Base-by-base conservation (phyloP, 2,113 vertebrate species). In the Leptobrachium leishanense region DNA sequence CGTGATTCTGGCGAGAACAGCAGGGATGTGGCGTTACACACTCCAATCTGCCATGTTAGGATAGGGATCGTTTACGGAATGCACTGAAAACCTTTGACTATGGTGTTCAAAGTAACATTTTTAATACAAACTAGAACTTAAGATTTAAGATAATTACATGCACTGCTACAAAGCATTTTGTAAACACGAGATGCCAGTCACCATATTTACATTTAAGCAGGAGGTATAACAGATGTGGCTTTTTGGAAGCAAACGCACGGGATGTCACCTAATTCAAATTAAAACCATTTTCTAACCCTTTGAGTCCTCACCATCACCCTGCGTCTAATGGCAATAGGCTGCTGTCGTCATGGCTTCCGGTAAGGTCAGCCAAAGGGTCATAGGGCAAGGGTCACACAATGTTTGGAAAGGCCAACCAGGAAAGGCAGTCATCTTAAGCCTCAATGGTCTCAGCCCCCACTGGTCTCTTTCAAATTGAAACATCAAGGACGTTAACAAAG, bases 391-490 rank as follows among this genome's bases (percentile, higher is more conserved):
- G 98, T 98, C 96, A 99, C 97, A 99, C 96, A 99, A 98, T 99
- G 98, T 98, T 98, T 98, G 97, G 97, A 96, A 99, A 98, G 96
- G 97, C 97, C 97, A 97, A 97, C 97, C 97, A 96, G 97, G 96
- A 98, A 96, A 98, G 97, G 96, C 97, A 98, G 97, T 98, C 97
- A 99, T 99, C 97, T 98, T 98, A 99, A 74, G 96, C 97, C 96
- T 98, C 97, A 98, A 96, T 97, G 97, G 98, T 98, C 97, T 95
- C 93, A 95, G 93, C 94, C 96, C 96, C 97, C 97, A 98, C 95
- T 95, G 95, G 98, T 98, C 97, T 98, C 97, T 98, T 99, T 99
- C 95, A 99, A 98, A 98, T 98, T 98, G 96, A 99, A 98, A 99
- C 96, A 99, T 98, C 96, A 99, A 99, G 96, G 96, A 97, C 96